Evolutionary conservation across 2,113 vertebrate genomes (phyloP).

Genomic region (Myrmophylax atrothorax): DNA sequence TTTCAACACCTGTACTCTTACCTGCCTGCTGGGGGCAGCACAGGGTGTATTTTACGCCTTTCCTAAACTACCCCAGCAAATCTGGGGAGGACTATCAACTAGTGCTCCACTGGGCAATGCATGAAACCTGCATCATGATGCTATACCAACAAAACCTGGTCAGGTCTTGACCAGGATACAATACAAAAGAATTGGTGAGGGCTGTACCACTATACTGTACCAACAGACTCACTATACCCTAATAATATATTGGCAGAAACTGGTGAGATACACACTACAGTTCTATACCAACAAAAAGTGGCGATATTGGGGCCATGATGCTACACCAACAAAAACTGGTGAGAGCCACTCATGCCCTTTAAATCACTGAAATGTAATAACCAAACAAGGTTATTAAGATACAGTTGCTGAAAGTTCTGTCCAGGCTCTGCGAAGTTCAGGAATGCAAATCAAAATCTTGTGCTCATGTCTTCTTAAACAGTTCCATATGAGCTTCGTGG

Average conservation of each 20-base stretch:
- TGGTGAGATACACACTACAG: background rate
- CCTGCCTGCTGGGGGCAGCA: constrained; percentile 34
- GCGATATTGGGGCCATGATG: background rate
- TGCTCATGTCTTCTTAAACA: background rate
- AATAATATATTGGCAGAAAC: background rate
- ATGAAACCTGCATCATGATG: background rate
- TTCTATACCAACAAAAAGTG: background rate
- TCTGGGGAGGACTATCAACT: background rate
- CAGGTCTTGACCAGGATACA: background rate
- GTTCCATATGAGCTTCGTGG: background rate
- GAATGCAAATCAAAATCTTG: background rate
- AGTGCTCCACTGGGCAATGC: background rate
- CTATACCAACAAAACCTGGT: rapidly evolving
- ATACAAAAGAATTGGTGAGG: background rate
- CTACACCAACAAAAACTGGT: background rate
- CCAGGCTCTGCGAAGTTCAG: background rate
- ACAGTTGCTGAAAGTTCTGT: background rate
- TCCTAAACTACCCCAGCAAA: background rate
- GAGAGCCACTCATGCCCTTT: background rate
- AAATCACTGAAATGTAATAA: background rate
- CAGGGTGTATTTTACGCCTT: background rate
- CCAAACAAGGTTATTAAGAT: background rate
- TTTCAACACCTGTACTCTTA: background rate
- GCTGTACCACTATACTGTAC: background rate
- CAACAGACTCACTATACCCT: background rate